Evolutionary conservation across 2,888 invertebrate species (phyloP).

Genomic region (Tubulanus polymorphus): DNA sequence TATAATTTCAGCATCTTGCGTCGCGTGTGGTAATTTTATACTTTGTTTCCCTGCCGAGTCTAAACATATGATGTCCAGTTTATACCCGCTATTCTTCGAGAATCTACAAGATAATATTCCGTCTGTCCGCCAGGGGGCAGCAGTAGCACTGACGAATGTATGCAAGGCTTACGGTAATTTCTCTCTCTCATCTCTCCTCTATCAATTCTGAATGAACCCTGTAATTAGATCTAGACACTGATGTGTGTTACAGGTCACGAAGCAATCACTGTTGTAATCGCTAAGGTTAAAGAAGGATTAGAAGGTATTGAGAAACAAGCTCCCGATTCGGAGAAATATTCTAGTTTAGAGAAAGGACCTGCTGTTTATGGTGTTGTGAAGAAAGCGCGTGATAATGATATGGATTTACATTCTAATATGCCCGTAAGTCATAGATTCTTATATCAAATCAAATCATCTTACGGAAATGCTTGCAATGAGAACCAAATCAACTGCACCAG

Average conservation of each 20-base stretch:
- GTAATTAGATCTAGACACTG: background rate
- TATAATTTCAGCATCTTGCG: conserved; percentile 56
- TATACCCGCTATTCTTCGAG: conserved; percentile 55
- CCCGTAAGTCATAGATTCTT: conserved; percentile 33
- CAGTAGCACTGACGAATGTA: conserved; percentile 55
- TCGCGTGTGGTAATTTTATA: conserved; percentile 59
- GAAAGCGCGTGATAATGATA: conserved; percentile 55
- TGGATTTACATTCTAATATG: conserved; percentile 55
- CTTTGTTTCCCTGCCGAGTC: conserved; percentile 57
- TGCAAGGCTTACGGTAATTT: conserved; percentile 47
- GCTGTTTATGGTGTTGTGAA: conserved; percentile 56
- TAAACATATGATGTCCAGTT: conserved; percentile 47
- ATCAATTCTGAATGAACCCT: background rate
- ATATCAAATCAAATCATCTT: no score
- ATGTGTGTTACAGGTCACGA: conserved; percentile 21
- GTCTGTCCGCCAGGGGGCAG: conserved; percentile 60
- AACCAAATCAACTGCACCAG: no score
- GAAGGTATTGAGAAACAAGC: conserved; percentile 54
- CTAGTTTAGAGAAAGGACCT: conserved; percentile 48
- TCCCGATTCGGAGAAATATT: conserved; percentile 52
- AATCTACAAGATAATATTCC: conserved; percentile 58
- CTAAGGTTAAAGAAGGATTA: conserved; percentile 52
- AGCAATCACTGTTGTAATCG: conserved; percentile 45
- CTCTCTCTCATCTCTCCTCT: background rate
- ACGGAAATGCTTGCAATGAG: no score